Conservation (phyloP, 2,888 invertebrate genomes). For the Ectemnius cavifrons region DNA sequence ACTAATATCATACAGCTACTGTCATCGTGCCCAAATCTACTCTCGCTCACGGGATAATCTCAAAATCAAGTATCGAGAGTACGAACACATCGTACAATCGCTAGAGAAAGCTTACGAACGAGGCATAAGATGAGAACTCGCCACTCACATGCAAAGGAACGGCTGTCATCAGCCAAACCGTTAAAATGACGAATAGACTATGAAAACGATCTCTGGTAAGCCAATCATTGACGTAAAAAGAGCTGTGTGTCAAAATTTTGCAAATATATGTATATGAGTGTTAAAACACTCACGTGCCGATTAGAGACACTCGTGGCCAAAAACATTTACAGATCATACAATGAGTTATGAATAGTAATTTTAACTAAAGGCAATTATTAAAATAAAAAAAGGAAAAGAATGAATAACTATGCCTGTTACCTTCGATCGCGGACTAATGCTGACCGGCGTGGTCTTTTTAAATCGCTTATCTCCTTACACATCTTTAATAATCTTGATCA, state of each 20-base stretch:
- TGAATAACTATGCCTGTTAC: conserved; percentile 56
- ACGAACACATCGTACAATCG: conserved; percentile 26
- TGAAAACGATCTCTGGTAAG: background rate
- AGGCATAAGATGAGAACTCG: conserved; percentile 26
- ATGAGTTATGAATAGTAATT: conserved; percentile 31
- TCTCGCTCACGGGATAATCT: conserved; percentile 55
- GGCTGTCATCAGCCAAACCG: no score
- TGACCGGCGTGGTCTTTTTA: conserved; percentile 51
- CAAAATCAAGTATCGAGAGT: conserved; percentile 30
- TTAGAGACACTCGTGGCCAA: conserved; percentile 33
- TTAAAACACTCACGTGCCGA: background rate
- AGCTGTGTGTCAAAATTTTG: conserved; percentile 14
- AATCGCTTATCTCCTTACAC: conserved; percentile 19
- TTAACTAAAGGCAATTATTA: conserved; percentile 35
- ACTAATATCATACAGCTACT: conserved; percentile 69
- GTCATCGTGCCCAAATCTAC: conserved; percentile 63
- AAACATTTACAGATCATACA: conserved; percentile 27
- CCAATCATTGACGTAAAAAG: conserved; percentile 27
- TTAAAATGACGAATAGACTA: no score
- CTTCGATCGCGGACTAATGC: conserved; percentile 57
- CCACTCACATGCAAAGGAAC: conserved; percentile 36
- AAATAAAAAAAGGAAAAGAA: conserved; percentile 44
- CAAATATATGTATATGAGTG: background rate
- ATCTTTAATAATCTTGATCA: conserved; percentile 24
- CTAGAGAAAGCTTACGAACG: conserved; percentile 9